Conservation (phyloP, 2,797 vertebrate genomes). For the Crocodylus rhombifer region DNA sequence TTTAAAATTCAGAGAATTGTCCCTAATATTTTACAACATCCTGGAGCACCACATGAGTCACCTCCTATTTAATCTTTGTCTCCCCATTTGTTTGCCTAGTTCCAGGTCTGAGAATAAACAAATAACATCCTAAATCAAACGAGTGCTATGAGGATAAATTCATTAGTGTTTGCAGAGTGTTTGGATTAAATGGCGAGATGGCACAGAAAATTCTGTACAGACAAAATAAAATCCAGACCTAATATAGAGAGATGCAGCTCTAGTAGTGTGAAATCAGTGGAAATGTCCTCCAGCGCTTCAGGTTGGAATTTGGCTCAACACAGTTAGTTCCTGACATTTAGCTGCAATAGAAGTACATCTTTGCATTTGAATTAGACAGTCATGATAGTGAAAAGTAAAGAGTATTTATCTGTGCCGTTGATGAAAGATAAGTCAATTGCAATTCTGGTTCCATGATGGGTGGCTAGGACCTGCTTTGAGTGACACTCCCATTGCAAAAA, state of each 20-base stretch:
- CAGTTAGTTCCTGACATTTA: neutral
- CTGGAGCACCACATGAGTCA: neutral
- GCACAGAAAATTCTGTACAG: neutral
- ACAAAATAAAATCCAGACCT: neutral
- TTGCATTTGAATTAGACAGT: neutral
- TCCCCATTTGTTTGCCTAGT: neutral
- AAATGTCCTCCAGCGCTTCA: neutral
- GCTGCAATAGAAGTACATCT: neutral
- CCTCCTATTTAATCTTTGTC: neutral
- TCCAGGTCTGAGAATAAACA: neutral
- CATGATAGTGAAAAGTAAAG: neutral
- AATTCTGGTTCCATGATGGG: neutral
- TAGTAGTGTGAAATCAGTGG: neutral
- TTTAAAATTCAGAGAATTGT: neutral
- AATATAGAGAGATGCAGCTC: neutral
- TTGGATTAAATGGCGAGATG: neutral
- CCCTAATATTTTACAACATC: neutral
- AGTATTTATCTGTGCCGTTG: neutral
- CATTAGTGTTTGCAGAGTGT: neutral
- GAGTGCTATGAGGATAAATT: neutral
- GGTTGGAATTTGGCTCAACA: neutral
- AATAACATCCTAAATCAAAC: neutral
- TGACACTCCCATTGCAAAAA: neutral
- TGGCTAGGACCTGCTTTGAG: neutral
- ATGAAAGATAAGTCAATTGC: neutral